These are phyloP conservation scores for Enoplosus armatus DNA, from an alignment of 2,797 vertebrate species.

Conservation along the genomic window DNA sequence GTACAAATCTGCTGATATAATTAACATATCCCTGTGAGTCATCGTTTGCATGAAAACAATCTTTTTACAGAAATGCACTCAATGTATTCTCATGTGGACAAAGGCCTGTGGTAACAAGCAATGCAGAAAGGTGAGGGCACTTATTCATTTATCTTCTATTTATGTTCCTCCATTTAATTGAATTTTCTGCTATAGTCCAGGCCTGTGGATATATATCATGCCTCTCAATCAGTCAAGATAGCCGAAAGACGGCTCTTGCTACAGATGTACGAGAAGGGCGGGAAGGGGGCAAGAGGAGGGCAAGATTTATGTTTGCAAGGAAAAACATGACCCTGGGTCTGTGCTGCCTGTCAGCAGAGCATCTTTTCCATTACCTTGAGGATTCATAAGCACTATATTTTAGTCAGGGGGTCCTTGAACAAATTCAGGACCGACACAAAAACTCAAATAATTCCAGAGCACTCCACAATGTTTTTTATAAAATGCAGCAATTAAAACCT, in stretches of 20 bases:
- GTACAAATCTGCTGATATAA: constrained; percentile 22
- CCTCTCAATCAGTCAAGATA: constrained; percentile 77
- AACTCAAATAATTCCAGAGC: constrained; percentile 34
- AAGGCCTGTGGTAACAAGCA: constrained; percentile 40
- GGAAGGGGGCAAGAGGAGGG: constrained; percentile 65
- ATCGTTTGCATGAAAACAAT: constrained; percentile 26
- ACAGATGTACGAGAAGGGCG: constrained; percentile 69
- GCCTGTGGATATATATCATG: constrained; percentile 73
- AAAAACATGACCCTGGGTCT: constrained; percentile 79
- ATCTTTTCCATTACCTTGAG: constrained; percentile 81
- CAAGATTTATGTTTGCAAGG: constrained; percentile 78
- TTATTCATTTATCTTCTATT: constrained; percentile 76
- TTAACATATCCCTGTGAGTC: constrained; percentile 45
- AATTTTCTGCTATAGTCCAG: constrained; percentile 73
- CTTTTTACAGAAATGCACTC: constrained; percentile 21
- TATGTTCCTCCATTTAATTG: constrained; percentile 81
- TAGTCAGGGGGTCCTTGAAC: constrained; percentile 70
- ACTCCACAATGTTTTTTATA: background rate
- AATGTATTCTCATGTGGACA: constrained; percentile 53
- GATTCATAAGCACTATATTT: constrained; percentile 75
- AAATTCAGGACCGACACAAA: constrained; percentile 56
- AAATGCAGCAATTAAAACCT: constrained; percentile 37
- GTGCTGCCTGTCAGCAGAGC: constrained; percentile 70
- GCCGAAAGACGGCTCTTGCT: constrained; percentile 67
- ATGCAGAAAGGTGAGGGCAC: constrained; percentile 46